A percentile compares a stretch with the other conserved stretches of the same genome.
Conservation (phyloP, 1,140 invertebrate species). For the Drosophila tsacasi region DNA sequence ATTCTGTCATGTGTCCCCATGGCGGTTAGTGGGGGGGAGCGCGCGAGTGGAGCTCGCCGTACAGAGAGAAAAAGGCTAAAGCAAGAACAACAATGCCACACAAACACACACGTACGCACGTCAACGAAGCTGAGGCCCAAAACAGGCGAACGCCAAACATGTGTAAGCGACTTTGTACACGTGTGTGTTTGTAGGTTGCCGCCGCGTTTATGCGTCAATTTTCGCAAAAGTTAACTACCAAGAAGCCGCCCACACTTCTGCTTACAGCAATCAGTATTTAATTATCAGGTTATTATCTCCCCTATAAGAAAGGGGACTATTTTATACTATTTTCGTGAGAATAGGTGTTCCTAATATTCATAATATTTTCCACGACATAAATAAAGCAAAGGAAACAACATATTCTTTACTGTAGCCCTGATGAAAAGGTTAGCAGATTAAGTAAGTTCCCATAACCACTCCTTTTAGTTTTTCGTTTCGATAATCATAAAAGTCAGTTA, state of each 20-base stretch:
- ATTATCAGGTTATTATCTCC: not conserved
- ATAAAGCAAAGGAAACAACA: too few relatives aligned
- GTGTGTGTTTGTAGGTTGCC: slow-evolving; percentile 56
- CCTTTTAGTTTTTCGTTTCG: too few relatives aligned
- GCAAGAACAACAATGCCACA: slow-evolving; percentile 35
- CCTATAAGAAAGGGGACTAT: not conserved
- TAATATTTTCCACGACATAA: too few relatives aligned
- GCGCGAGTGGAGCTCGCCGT: slow-evolving; percentile 22
- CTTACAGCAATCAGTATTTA: not conserved
- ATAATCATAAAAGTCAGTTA: not conserved
- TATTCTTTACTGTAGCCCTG: too few relatives aligned
- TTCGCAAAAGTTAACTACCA: not conserved
- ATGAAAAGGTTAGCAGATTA: not conserved
- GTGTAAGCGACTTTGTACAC: slow-evolving; percentile 55
- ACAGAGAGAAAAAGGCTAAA: slow-evolving; percentile 29
- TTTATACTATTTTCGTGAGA: not conserved
- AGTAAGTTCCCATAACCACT: too few relatives aligned
- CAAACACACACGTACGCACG: slow-evolving; percentile 36
- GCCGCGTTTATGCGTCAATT: slow-evolving; percentile 30
- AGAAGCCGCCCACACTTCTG: not conserved
- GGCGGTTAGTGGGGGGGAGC: slow-evolving; percentile 27
- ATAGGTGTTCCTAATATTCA: too few relatives aligned
- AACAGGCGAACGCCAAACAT: slow-evolving; percentile 73
- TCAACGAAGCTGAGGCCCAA: slow-evolving; percentile 56
- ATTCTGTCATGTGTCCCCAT: slow-evolving; percentile 62